phyloP scores from a whole-genome alignment of 2,797 vertebrate genomes.

The Acanthurus lineatus region DNA sequence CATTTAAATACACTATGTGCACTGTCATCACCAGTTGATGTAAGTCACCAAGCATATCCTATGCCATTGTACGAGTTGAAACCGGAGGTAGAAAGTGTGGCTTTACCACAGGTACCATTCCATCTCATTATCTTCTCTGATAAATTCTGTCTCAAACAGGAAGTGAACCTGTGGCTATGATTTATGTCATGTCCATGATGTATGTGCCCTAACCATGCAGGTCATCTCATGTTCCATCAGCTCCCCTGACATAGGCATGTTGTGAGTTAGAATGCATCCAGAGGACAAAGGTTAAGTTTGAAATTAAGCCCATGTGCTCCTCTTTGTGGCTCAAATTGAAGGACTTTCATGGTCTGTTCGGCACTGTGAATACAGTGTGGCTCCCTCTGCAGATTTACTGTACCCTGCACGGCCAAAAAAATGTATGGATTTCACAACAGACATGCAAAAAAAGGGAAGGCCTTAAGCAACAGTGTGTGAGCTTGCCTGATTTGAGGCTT shows the following conservation, averaged over 20 bases:
- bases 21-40: slow-evolving; percentile 38
- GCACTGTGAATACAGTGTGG: neutral
- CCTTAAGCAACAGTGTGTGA: slow-evolving; percentile 32
- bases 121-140: slow-evolving; percentile 24
- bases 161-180: slow-evolving; percentile 45
- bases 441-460: neutral
- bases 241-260: slow-evolving; percentile 31
- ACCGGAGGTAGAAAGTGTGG: slow-evolving; percentile 22
- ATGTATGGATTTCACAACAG: slow-evolving; percentile 17
- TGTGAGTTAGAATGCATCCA: slow-evolving; percentile 48
- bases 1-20: slow-evolving; percentile 17
- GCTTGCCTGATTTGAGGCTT: slow-evolving; percentile 40
- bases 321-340: slow-evolving; percentile 18
- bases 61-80: slow-evolving; percentile 20
- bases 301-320: slow-evolving; percentile 40
- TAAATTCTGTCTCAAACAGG: slow-evolving; percentile 47
- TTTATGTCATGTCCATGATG: slow-evolving; percentile 58
- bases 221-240: slow-evolving; percentile 57
- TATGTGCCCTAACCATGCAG: slow-evolving; percentile 50
- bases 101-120: slow-evolving; percentile 41
- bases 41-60: slow-evolving; percentile 20
- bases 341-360: slow-evolving; percentile 21
- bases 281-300: slow-evolving; percentile 33
- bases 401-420: slow-evolving; percentile 5
- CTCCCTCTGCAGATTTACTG: slow-evolving; percentile 23